phyloP scores from a whole-genome alignment of 2,888 invertebrate species.

The Elegia similella region DNA sequence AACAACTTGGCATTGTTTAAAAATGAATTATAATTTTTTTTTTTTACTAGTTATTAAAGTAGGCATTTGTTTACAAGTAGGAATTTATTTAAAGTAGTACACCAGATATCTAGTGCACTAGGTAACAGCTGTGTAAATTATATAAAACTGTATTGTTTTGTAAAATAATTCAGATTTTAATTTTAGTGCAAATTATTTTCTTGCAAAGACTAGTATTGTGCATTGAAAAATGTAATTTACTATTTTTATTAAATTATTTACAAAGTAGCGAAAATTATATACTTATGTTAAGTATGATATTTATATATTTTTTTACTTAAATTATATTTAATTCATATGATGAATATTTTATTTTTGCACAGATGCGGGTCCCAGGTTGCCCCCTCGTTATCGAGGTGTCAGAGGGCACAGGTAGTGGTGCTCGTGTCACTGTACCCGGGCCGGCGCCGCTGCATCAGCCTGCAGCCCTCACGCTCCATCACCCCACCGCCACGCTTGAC shows the following conservation, averaged over 20 bases:
- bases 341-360: slow-evolving; percentile 17
- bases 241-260: too few species aligned
- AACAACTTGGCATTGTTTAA: too few species aligned
- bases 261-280: too few species aligned
- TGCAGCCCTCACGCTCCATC: slow-evolving; percentile 87
- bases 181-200: slow-evolving; percentile 1
- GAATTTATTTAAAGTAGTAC: not conserved
- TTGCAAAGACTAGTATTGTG: not conserved
- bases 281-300: too few species aligned
- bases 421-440: slow-evolving; percentile 86
- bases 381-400: slow-evolving; percentile 93
- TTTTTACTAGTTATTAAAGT: not conserved
- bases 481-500: slow-evolving; percentile 93
- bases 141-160: not conserved
- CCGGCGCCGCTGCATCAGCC: slow-evolving; percentile 87
- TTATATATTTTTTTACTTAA: too few species aligned
- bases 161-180: not conserved
- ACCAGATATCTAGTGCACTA: not conserved
- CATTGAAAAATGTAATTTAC: too few species aligned
- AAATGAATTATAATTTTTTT: too few species aligned
- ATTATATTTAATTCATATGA: too few species aligned
- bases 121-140: slow-evolving; percentile 5
- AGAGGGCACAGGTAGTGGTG: slow-evolving; percentile 82
- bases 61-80: too few species aligned
- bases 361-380: slow-evolving; percentile 90